Conservation (phyloP, 2,797 vertebrate species). For the Accipiter badius region DNA sequence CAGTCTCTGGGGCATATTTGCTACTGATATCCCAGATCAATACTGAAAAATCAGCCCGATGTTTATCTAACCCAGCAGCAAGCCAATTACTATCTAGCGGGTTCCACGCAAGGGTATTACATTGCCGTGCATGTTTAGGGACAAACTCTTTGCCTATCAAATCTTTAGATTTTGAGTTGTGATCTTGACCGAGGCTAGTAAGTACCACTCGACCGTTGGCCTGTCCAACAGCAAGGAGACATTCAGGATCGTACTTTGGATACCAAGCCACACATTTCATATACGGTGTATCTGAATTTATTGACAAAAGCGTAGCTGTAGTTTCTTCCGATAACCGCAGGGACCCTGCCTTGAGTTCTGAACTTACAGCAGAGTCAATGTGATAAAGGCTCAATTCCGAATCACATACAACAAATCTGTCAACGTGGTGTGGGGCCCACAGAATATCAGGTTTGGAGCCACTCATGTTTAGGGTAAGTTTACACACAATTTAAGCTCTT, state of each 20-base stretch:
- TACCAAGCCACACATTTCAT: conserved; percentile 99
- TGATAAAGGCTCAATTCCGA: conserved; percentile 95
- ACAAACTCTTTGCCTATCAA: conserved; percentile 97
- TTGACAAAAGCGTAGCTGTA: conserved; percentile 89
- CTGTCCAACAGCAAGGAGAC: conserved; percentile 94
- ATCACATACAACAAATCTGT: conserved; percentile 96
- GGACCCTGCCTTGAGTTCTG: conserved; percentile 88
- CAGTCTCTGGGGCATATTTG: conserved; percentile 87
- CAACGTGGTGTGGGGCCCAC: conserved; percentile 95
- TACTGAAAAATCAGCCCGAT: conserved; percentile 95
- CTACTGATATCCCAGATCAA: conserved; percentile 98
- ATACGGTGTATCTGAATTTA: conserved; percentile 96
- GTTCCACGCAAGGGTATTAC: conserved; percentile 97
- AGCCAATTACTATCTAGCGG: conserved; percentile 92
- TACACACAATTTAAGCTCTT: not conserved
- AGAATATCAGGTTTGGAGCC: conserved; percentile 96
- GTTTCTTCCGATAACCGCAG: conserved; percentile 90
- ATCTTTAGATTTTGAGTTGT: conserved; percentile 92
- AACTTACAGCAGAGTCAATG: conserved; percentile 85
- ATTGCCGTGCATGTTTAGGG: conserved; percentile 94
- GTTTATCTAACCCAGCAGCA: conserved; percentile 95
- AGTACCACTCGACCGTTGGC: conserved; percentile 96
- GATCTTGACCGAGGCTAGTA: conserved; percentile 93
- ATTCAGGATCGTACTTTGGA: conserved; percentile 94
- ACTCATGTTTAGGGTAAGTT: conserved; percentile 80